Evolutionary conservation across 2,797 vertebrate genomes (phyloP).

Genomic region (Triplophysa yarkandensis): DNA sequence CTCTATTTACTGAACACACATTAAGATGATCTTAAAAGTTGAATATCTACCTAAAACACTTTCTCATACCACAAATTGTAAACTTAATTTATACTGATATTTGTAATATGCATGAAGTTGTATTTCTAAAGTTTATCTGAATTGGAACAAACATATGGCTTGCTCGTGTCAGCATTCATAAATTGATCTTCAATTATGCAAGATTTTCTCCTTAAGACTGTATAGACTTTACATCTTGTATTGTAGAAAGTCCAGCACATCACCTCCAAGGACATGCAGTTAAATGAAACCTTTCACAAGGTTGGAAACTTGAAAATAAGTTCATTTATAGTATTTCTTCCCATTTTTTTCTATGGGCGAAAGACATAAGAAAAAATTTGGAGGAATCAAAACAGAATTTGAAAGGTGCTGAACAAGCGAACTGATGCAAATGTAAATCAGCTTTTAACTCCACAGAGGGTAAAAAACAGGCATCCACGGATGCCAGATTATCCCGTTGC

Average conservation of each 20-base stretch:
- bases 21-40: no score
- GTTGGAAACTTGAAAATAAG: background rate
- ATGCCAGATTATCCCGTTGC: constrained; percentile 21
- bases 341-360: background rate
- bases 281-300: constrained; percentile 4
- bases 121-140: no score
- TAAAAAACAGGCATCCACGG: constrained; percentile 11
- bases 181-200: background rate
- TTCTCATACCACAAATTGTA: no score
- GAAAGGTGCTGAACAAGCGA: constrained; percentile 19
- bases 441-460: constrained; percentile 1
- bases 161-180: background rate
- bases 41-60: no score
- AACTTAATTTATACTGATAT: no score
- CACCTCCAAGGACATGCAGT: background rate
- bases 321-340: background rate
- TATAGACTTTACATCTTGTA: background rate
- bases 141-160: background rate
- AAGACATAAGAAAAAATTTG: background rate
- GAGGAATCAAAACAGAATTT: background rate
- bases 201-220: background rate
- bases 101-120: no score
- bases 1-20: no score
- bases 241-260: background rate
- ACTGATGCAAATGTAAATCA: constrained; percentile 29